phyloP scores from a whole-genome alignment of 2,113 vertebrate species.

The Gopherus evgoodei region DNA sequence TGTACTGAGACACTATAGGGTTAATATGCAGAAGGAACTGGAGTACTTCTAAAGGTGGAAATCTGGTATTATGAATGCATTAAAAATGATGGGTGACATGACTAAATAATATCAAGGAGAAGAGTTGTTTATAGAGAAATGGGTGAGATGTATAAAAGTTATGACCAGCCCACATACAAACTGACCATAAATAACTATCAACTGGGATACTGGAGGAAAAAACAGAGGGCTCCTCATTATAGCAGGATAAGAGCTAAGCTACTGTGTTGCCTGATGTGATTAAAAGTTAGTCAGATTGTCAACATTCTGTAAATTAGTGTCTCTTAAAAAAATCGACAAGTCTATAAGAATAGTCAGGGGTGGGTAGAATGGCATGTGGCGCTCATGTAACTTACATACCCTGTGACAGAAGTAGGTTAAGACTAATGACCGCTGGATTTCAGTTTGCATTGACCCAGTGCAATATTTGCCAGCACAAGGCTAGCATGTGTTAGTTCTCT shows the following conservation, averaged over 20 bases:
- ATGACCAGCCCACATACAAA: background rate
- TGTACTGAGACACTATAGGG: background rate
- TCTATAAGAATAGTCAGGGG: conserved; percentile 66
- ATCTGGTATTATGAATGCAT: conserved; percentile 9
- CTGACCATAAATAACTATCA: background rate
- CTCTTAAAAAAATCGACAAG: conserved; percentile 42
- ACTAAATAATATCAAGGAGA: conserved; percentile 9
- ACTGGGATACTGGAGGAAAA: background rate
- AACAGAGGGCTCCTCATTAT: background rate
- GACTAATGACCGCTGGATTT: conserved; percentile 68
- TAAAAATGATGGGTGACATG: background rate
- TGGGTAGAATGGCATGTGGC: conserved; percentile 69
- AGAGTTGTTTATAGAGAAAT: conserved; percentile 24
- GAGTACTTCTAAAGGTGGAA: conserved; percentile 27
- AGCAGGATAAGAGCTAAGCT: rapidly evolving
- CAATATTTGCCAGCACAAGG: conserved; percentile 30
- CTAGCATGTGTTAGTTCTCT: conserved; percentile 26
- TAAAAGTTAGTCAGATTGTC: background rate
- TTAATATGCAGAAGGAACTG: conserved; percentile 22
- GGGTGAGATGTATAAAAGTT: conserved; percentile 12
- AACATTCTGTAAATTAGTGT: conserved; percentile 36
- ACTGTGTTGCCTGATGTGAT: background rate
- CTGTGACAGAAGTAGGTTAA: conserved; percentile 55
- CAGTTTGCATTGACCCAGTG: conserved; percentile 50
- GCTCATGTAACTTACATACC: conserved; percentile 48